These are phyloP conservation scores for Lasioglossum leucozonium DNA, from an alignment of 2,888 invertebrate genomes.

Conservation along the genomic window DNA sequence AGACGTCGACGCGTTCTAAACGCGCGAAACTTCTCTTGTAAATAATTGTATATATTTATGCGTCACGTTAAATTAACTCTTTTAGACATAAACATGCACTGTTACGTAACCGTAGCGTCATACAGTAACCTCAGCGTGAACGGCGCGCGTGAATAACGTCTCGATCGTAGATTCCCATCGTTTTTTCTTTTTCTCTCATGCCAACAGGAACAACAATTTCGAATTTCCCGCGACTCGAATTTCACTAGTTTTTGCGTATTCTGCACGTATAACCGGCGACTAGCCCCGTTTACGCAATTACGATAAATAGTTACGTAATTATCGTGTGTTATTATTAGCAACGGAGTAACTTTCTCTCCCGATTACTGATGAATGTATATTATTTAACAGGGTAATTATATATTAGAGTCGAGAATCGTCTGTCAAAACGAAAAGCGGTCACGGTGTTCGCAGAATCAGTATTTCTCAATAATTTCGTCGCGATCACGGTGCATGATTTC, in stretches of 20 bases:
- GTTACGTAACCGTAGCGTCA: constrained; percentile 76
- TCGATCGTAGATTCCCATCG: constrained; percentile 28
- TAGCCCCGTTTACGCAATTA: constrained; percentile 17
- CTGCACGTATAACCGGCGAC: background rate
- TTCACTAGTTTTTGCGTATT: constrained; percentile 15
- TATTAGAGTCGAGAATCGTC: background rate
- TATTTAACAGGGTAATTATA: constrained; percentile 6
- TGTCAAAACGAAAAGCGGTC: background rate
- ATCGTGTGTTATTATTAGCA: background rate
- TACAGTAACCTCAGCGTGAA: constrained; percentile 77
- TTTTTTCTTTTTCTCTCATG: constrained; percentile 1
- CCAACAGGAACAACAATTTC: background rate
- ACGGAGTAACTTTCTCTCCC: background rate
- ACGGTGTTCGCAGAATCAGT: background rate
- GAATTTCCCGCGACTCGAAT: background rate
- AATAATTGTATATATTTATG: constrained; percentile 83
- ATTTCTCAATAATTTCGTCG: constrained; percentile 10
- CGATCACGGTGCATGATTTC: background rate
- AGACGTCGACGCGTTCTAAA: constrained; percentile 27
- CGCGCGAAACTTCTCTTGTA: constrained; percentile 66
- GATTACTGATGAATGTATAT: background rate
- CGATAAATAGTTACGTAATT: background rate
- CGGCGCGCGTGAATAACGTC: constrained; percentile 43
- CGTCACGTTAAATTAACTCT: constrained; percentile 78
- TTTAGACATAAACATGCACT: constrained; percentile 61